These are phyloP conservation scores for Tragelaphus oryx DNA, from an alignment of 2,797 vertebrate genomes.

Conservation along the genomic window DNA sequence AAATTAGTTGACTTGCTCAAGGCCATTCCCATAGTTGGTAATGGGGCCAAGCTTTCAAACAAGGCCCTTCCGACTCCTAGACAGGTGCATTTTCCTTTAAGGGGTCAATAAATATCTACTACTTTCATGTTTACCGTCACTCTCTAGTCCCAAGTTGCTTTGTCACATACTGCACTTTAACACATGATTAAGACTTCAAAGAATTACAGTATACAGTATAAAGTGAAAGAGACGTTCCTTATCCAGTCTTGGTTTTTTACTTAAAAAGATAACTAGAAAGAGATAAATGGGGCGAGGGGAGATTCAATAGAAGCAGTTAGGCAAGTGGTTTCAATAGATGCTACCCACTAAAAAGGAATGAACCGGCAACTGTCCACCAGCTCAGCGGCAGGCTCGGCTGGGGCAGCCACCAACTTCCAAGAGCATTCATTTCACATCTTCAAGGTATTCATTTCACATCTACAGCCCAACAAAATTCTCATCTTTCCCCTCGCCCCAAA, in stretches of 20 bases:
- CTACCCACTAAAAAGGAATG: slow-evolving; percentile 5
- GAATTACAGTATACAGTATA: not conserved
- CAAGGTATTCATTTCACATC: not conserved
- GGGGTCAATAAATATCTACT: not conserved
- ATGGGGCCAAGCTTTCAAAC: not conserved
- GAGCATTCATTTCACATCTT: not conserved
- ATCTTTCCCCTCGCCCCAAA: not conserved
- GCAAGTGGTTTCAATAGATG: not conserved
- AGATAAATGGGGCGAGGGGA: not conserved
- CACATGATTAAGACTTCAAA: not conserved
- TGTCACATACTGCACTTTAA: not conserved
- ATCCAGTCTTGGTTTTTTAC: not conserved
- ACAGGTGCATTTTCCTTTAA: not conserved
- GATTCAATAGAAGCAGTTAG: not conserved
- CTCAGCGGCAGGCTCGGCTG: not conserved
- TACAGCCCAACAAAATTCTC: not conserved
- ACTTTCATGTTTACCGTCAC: not conserved
- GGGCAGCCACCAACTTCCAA: not conserved
- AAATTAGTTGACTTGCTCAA: slow-evolving; percentile 10
- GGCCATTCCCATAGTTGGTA: not conserved
- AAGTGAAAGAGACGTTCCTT: not conserved
- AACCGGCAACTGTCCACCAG: not conserved
- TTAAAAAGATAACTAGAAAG: not conserved
- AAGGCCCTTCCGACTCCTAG: not conserved
- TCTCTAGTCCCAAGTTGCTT: not conserved